Evolutionary conservation across 2,797 vertebrate species (phyloP).

Genomic region (Microtus obscurus): DNA sequence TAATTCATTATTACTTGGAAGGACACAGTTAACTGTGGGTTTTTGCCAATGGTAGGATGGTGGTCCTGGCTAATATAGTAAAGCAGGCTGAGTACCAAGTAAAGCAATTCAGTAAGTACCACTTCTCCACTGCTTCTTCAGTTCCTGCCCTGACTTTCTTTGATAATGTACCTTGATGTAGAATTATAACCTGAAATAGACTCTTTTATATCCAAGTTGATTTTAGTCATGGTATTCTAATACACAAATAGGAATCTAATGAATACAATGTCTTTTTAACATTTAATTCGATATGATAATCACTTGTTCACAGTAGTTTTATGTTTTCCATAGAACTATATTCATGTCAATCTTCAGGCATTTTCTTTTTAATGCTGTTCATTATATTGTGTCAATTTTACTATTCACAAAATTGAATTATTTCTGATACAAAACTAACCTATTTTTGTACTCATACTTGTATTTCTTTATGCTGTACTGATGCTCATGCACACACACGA

Average conservation of each 20-base stretch:
- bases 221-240: background rate
- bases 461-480: background rate
- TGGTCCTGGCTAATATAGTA: too few relatives aligned
- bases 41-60: background rate
- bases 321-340: background rate
- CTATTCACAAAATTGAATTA: background rate
- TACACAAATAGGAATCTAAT: background rate
- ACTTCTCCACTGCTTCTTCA: background rate
- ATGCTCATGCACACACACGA: background rate
- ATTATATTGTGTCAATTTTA: background rate
- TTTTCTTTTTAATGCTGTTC: background rate
- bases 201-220: background rate
- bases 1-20: background rate
- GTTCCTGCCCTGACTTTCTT: background rate
- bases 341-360: background rate
- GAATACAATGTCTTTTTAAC: background rate
- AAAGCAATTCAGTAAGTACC: background rate
- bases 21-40: fast-evolving
- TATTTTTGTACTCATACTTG: background rate
- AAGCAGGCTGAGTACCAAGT: background rate
- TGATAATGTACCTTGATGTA: background rate
- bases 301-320: background rate
- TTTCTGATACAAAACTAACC: background rate
- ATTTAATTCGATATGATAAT: background rate
- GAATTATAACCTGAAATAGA: background rate